Percentiles rank a stretch among this genome's conserved stretches.
Conservation (phyloP, 2,113 vertebrate genomes). For the Erythrolamprus reginae region DNA sequence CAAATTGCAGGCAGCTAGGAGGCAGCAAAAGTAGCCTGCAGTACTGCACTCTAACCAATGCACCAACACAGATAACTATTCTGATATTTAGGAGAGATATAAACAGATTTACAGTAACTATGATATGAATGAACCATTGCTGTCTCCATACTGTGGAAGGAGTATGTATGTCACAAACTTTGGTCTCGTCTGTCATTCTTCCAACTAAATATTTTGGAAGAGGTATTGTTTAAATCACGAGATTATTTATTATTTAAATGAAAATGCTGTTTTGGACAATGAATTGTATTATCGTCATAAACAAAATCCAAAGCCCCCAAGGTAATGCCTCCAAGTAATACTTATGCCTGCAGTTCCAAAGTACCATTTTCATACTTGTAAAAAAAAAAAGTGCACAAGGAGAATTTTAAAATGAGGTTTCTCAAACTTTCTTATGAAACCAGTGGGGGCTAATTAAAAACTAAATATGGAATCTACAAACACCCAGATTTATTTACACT, state of each 20-base stretch:
- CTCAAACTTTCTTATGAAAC: conserved; percentile 50
- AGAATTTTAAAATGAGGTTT: conserved; percentile 41
- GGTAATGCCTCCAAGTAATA: neutral
- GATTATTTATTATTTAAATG: neutral
- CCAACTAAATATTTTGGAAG: neutral
- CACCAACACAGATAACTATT: neutral
- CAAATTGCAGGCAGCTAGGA: too few species aligned
- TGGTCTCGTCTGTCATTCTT: neutral
- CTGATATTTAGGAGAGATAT: neutral
- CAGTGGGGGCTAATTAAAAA: conserved; percentile 70
- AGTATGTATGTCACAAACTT: neutral
- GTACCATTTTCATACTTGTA: conserved; percentile 30
- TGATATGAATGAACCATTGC: neutral
- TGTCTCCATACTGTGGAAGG: neutral
- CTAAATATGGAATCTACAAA: conserved; percentile 67
- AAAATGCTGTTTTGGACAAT: neutral
- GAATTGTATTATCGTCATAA: conserved; percentile 6
- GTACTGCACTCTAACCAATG: too few species aligned
- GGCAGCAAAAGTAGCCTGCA: too few species aligned
- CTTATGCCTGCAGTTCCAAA: conserved; percentile 9
- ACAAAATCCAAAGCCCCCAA: neutral
- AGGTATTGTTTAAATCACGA: neutral
- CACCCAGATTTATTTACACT: conserved; percentile 69
- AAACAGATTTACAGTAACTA: neutral
- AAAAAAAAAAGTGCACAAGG: conserved; percentile 10